Evolutionary conservation across 2,888 invertebrate species (phyloP), one percentile per base, ranked within the genome.

Genomic region (Drosophila kanekoi): DNA sequence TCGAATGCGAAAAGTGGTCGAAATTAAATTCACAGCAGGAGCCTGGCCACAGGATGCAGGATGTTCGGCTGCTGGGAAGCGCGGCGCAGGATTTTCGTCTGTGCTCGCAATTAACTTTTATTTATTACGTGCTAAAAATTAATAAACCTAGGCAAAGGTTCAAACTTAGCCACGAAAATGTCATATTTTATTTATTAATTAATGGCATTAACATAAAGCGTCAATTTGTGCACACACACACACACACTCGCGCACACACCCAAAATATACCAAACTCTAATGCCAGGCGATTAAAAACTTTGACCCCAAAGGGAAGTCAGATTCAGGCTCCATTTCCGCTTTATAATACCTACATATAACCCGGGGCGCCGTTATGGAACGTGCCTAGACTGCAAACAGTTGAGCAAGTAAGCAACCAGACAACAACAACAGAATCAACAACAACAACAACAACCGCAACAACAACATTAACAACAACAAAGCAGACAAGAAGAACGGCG

Each of bases 81-180:
- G 6, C 23, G 23, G 23, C 8, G 23, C 4, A 3, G 40, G 58
- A 51, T 54, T 47, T 52, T 4, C 23, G 33, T 48, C 51, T 64
- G 49, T 44, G 49, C 45, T 28, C 60, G 47, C 51, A 59, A 67
- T 79, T 56, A 79, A 82, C 70, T 86, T 72, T 62, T 72, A 86
- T 88, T 86, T 79, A 88, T 69, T 80, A 85, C 85, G 89, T 85
- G 85, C 89, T 81, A 81, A 77, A 87, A 89, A 84, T 89, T 75
- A 81, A 87, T 75, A 81, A 84, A 66, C 57, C 45, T 32, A 13
- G 43, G 33, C 44, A 53, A 69, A 56, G 43, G 70, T 68, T 75
- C 40, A 70, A 63, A 77, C 62, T 47, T 77, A 37, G 35, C 18
- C 68, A 51, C 56, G 60, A 43, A 70, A 72, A 77, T 77, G 78